Evolutionary conservation across 2,797 vertebrate genomes (phyloP), one percentile per base, ranked within the genome.

Genomic region (Ctenochaetus hawaiiensis): DNA sequence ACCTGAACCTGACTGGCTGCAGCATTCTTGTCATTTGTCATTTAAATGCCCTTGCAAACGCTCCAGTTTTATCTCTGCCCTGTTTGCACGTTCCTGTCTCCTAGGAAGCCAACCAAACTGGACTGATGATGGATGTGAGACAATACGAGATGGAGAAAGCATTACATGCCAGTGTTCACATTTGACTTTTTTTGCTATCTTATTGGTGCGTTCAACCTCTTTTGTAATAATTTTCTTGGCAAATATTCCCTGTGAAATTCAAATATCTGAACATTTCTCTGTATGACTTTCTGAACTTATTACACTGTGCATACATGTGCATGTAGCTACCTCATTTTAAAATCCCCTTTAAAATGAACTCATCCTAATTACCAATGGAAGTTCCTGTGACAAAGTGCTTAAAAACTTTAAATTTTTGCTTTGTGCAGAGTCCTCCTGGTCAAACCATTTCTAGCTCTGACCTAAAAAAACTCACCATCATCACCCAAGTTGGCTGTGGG

Each of bases 101-200:
- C 17, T 3, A 95, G 94, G 94, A 65, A 9, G 0, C 13, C 58
- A 0, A 26, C 92, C 92, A 9, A 85, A 67, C 17, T 95, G 94
- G 94, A 94, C 81, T 0, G 17, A 14, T 0, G 49, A 84, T 0
- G 94, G 94, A 20, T 95, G 94, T 77, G 0, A 0, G 4, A 94
- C 94, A 0, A 0, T 44, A 4, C 0, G 0, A 1, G 0, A 0
- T 0, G 52, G 20, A 9, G 0, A 0, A 0, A 30, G 12, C 3
- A 58, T 93, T 14, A 80, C 1, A 0, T 95, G 95, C 81, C 3
- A 18, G 34, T 95, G 93, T 71, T 54, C 82, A 0, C 95, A 95
- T 72, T 51, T 95, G 88, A 95, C 95, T 5, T 95, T 95, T 74
- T 95, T 95, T 64, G 93, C 94, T 6, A 30, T 95, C 13, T 73